These are phyloP conservation scores for Ammospiza caudacuta DNA, from an alignment of 2,113 vertebrate species.

Conservation along the genomic window DNA sequence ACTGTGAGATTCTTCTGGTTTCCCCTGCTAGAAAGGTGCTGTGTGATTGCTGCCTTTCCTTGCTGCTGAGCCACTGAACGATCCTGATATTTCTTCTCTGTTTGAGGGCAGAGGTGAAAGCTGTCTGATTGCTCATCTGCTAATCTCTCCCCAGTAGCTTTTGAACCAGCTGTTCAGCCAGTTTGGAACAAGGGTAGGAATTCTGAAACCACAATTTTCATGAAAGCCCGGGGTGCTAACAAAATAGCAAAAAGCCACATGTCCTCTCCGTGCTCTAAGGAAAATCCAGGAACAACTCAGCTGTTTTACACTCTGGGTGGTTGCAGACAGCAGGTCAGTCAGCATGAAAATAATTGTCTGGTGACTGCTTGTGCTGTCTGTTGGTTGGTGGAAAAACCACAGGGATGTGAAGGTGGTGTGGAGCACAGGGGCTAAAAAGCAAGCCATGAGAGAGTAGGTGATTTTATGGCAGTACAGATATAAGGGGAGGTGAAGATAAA, in stretches of 20 bases:
- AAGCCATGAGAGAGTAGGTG: background rate
- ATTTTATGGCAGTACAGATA: background rate
- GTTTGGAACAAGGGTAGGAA: background rate
- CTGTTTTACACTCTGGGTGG: background rate
- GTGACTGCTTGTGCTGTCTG: accelerated
- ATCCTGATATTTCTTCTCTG: background rate
- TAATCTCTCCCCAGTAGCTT: background rate
- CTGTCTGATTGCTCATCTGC: background rate
- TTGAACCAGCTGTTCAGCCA: background rate
- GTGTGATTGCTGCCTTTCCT: background rate
- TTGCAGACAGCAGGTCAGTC: background rate
- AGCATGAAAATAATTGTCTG: background rate
- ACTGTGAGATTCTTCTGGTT: background rate
- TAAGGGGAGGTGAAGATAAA: background rate
- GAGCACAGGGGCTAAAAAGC: background rate
- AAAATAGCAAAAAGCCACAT: background rate
- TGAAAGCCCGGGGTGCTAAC: background rate
- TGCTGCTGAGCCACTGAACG: background rate
- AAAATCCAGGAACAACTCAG: background rate
- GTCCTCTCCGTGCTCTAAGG: background rate
- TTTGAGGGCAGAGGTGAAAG: background rate
- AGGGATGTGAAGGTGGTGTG: background rate
- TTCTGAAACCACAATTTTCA: background rate
- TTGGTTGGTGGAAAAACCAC: background rate
- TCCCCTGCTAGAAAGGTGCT: background rate